Conservation (phyloP, 2,113 vertebrate genomes). For the Orthochromis malagaraziensis region DNA sequence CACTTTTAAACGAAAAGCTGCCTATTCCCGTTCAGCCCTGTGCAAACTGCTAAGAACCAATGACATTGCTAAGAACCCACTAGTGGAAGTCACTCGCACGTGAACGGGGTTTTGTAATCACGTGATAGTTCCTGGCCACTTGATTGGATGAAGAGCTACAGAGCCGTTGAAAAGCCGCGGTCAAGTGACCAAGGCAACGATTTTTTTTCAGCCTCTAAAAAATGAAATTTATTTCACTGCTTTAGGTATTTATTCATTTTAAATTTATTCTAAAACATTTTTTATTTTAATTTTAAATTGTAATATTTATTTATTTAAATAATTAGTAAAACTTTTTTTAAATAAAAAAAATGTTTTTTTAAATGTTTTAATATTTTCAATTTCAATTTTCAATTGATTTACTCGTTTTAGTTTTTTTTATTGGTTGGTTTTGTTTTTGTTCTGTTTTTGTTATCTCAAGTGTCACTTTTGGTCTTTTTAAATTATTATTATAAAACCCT, state of each 20-base stretch:
- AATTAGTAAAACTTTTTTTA: background rate
- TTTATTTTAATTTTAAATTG: background rate
- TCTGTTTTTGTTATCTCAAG: background rate
- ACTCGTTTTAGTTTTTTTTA: background rate
- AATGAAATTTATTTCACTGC: background rate
- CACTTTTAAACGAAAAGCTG: background rate
- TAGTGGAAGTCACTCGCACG: background rate
- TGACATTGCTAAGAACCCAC: background rate
- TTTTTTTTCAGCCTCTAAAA: background rate
- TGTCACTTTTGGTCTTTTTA: background rate
- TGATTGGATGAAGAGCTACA: constrained; percentile 14
- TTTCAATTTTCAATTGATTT: background rate
- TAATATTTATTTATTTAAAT: background rate
- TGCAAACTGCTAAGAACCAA: background rate
- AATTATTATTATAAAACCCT: background rate
- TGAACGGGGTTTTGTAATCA: background rate
- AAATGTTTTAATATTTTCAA: background rate
- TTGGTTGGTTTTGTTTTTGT: background rate
- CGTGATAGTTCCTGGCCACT: background rate
- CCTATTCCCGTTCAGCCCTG: background rate
- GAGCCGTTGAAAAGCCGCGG: background rate
- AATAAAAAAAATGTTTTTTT: background rate
- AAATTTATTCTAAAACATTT: background rate
- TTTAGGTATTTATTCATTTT: background rate
- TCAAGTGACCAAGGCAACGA: background rate